These are phyloP conservation scores for Zaprionus ghesquierei DNA, from an alignment of 1,140 invertebrate species.

Conservation along the genomic window DNA sequence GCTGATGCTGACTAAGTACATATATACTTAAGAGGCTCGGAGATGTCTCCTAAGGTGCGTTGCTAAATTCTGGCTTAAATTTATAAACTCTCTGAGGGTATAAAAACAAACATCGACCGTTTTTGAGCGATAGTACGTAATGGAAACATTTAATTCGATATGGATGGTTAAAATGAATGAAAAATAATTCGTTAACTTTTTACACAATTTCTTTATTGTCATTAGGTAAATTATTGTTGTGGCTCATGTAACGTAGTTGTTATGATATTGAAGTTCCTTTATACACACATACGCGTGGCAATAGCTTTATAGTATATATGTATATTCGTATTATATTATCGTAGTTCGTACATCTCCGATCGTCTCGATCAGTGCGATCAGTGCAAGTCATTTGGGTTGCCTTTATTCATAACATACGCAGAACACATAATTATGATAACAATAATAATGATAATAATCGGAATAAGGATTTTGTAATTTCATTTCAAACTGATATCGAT, in stretches of 20 bases:
- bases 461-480: background rate
- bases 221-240: conserved; percentile 45
- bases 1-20: no score
- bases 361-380: background rate
- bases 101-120: no score
- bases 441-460: background rate
- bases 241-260: conserved; percentile 30
- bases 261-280: conserved; percentile 22
- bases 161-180: background rate
- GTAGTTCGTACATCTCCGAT: background rate
- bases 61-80: no score
- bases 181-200: conserved; percentile 14
- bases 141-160: no score
- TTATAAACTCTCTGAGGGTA: no score
- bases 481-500: background rate
- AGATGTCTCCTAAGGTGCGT: no score
- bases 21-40: no score
- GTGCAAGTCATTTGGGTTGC: background rate
- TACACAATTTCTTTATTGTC: conserved; percentile 47
- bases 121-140: no score
- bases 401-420: background rate
- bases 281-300: conserved; percentile 4
- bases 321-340: background rate
- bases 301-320: background rate
- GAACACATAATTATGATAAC: background rate